These are phyloP conservation scores for Drosophila bocqueti DNA, from an alignment of 1,140 invertebrate species.

Conservation along the genomic window DNA sequence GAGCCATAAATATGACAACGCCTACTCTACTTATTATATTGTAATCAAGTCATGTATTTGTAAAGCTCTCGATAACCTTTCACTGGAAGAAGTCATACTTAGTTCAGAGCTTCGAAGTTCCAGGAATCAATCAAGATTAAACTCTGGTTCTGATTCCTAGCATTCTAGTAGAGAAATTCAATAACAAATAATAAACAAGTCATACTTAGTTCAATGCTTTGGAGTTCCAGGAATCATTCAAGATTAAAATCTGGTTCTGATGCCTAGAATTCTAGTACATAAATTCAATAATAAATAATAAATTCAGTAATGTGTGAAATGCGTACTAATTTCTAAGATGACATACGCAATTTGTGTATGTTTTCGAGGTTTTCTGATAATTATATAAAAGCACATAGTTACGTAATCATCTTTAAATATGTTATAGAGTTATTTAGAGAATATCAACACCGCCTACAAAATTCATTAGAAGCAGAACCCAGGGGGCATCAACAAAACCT, in stretches of 20 bases:
- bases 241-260: neutral
- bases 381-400: too few relatives aligned
- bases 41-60: neutral
- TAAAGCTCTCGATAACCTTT: slow-evolving; percentile 1
- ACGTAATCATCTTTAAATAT: too few relatives aligned
- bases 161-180: neutral
- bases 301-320: neutral
- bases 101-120: neutral
- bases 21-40: too few relatives aligned
- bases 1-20: neutral
- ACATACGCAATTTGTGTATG: too few relatives aligned
- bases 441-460: neutral
- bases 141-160: neutral
- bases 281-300: neutral
- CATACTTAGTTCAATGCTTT: neutral
- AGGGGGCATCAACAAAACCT: neutral
- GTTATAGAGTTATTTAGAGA: neutral
- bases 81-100: neutral
- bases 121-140: neutral
- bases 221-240: neutral
- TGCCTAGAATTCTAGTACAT: neutral
- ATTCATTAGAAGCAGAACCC: too few relatives aligned
- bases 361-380: neutral
- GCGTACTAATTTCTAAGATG: too few relatives aligned
- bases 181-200: neutral